Conservation (phyloP, 2,888 invertebrate species). For the Xylota segnis region DNA sequence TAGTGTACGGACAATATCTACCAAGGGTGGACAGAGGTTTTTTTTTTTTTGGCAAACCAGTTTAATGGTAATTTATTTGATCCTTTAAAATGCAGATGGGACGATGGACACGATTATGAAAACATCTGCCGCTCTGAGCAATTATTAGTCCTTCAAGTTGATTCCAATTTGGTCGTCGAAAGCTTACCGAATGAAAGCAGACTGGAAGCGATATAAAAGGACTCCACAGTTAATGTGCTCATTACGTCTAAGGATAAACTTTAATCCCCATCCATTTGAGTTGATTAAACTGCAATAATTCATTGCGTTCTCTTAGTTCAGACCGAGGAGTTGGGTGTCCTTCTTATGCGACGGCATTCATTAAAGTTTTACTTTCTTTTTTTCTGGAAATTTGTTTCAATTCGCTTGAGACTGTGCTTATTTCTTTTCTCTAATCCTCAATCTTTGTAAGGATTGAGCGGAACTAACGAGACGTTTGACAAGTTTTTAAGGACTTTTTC, state of each 20-base stretch:
- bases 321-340: conserved; percentile 13
- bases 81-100: conserved; percentile 43
- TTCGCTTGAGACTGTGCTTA: conserved; percentile 1
- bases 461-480: conserved; percentile 52
- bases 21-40: conserved; percentile 20
- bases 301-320: conserved; percentile 34
- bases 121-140: conserved; percentile 53
- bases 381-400: conserved; percentile 19
- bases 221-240: conserved; percentile 40
- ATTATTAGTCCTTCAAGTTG: conserved; percentile 29
- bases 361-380: conserved; percentile 22
- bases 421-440: conserved; percentile 47
- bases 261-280: conserved; percentile 54
- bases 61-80: conserved; percentile 45
- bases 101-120: conserved; percentile 35
- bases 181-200: conserved; percentile 6
- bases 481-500: conserved; percentile 48
- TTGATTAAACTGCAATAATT: conserved; percentile 58
- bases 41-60: conserved; percentile 22
- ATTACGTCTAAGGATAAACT: conserved; percentile 47
- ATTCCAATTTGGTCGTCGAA: conserved; percentile 5
- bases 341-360: conserved; percentile 23
- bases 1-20: neutral
- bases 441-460: conserved; percentile 32
- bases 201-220: conserved; percentile 23